Base-by-base conservation (phyloP, 2,797 vertebrate genomes). In the Trichosurus vulpecula region DNA sequence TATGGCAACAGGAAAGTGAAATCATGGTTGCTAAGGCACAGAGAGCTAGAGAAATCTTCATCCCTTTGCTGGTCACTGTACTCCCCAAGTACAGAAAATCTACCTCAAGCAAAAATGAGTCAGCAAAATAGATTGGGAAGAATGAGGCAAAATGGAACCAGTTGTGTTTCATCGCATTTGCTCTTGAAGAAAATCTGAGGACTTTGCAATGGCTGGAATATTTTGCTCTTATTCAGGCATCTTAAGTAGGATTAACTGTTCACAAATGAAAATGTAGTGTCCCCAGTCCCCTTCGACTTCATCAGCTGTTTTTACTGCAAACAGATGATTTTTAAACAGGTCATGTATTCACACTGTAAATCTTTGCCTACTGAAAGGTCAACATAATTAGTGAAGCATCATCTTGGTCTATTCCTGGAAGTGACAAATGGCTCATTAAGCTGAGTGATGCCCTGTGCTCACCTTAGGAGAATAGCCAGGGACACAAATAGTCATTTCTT, bases 1-100 rank as follows among this genome's bases (percentile, higher is more conserved):
- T 99, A 99, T 99, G 99, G 99, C 98, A 99, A 99, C 99, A 97
- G 96, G 96, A 96, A 97, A 98, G 98, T 96, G 90, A 98, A 98
- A 98, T 98, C 95, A 91, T 96, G 98, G 98, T 98, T 98, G 98
- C 98, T 98, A 99, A 98, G 98, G 98, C 98, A 98, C 96, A 95
- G 95, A 97, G 98, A 98, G 98, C 97, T 94, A 96, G 98, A 97
- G 97, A 97, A 97, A 94, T 98, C 97, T 98, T 97, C 96, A 96
- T 98, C 97, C 97, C 97, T 98, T 47, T 98, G 97, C 97, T 98
- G 98, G 98, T 98, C 98, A 98, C 97, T 98, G 96, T 97, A 98
- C 96, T 97, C 92, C 31, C 98, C 98, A 96, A 97, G 98, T 98
- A 98, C 54, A 97, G 98, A 97, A 81, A 98, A 97, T 98, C 94